phyloP scores from a whole-genome alignment of 2,797 vertebrate species.

The Rhodeus uyekii region DNA sequence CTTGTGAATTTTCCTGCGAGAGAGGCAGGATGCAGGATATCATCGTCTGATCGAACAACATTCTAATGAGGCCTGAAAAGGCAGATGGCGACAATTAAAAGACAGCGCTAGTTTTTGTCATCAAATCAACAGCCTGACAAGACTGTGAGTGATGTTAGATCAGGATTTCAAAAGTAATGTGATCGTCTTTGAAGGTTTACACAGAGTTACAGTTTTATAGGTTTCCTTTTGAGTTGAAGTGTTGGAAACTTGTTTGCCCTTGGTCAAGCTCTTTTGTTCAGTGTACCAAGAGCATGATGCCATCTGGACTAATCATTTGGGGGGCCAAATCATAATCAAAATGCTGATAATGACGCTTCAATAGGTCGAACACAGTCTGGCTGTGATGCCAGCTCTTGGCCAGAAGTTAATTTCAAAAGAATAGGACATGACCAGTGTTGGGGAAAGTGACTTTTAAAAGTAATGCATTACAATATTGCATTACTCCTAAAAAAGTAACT shows the following conservation, averaged over 20 bases:
- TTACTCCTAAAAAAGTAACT: no score
- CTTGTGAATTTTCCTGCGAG: slow-evolving; percentile 11
- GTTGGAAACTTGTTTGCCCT: background rate
- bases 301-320: slow-evolving; percentile 61
- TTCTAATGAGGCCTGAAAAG: slow-evolving; percentile 25
- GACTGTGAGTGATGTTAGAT: slow-evolving; percentile 24
- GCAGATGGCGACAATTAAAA: slow-evolving; percentile 36
- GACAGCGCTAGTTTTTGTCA: background rate
- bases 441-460: no score
- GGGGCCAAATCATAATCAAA: slow-evolving; percentile 53
- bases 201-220: background rate
- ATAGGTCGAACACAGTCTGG: slow-evolving; percentile 51
- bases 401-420: background rate
- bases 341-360: slow-evolving; percentile 56
- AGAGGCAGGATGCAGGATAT: background rate
- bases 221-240: background rate
- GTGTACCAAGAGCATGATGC: slow-evolving; percentile 29
- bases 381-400: background rate
- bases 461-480: no score
- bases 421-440: background rate
- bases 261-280: slow-evolving; percentile 11
- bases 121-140: background rate
- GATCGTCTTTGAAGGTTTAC: background rate
- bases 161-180: slow-evolving; percentile 2
- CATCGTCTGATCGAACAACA: background rate